Evolutionary conservation across 2,888 invertebrate genomes (phyloP).

Genomic region (Heteromurus nitidus): DNA sequence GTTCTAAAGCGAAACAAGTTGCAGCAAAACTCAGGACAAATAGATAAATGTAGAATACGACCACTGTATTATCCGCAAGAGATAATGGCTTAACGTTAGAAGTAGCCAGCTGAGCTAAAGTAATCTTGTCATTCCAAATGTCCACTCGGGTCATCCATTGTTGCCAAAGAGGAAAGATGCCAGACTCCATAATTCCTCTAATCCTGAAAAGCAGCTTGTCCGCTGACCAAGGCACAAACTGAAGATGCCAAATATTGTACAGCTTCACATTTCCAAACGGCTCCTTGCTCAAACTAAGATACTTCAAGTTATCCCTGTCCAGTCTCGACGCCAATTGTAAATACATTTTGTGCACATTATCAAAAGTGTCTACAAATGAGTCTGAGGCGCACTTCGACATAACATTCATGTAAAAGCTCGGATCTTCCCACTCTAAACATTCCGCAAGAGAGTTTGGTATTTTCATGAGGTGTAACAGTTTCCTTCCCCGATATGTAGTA

Average conservation of each 20-base stretch:
- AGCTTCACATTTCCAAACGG: neutral
- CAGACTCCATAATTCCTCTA: neutral
- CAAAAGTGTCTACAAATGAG: neutral
- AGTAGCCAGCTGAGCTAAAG: neutral
- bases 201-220: neutral
- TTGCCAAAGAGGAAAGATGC: neutral
- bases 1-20: no score
- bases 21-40: no score
- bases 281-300: neutral
- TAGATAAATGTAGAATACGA: no score
- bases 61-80: neutral
- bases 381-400: neutral
- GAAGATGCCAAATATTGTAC: neutral
- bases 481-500: neutral
- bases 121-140: neutral
- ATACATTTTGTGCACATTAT: neutral
- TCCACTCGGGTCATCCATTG: neutral
- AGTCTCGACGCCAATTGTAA: neutral
- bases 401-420: neutral
- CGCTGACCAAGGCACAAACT: neutral
- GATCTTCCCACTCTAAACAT: neutral
- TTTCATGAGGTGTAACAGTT: neutral
- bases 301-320: neutral
- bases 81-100: neutral
- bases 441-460: neutral